A percentile compares a stretch with the other conserved stretches of the same genome.
These are phyloP conservation scores for Acanthaster planci DNA, from an alignment of 35 echinoderm and acorn worm species.

Conservation along the genomic window DNA sequence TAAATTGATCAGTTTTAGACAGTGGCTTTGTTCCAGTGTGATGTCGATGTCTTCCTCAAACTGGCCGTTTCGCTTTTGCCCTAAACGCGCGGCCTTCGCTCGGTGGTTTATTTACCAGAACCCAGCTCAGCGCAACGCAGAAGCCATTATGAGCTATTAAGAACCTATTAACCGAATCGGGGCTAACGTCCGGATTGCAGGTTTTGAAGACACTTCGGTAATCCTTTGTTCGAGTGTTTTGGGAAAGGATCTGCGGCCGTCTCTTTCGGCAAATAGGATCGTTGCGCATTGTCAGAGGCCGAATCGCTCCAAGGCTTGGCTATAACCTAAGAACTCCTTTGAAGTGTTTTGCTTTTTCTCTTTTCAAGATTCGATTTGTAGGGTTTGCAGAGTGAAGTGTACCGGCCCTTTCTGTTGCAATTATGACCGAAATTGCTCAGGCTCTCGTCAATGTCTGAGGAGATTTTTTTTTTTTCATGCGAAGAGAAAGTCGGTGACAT, in stretches of 20 bases:
- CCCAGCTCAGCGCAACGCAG: not conserved
- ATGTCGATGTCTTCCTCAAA: too few species aligned
- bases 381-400: too few species aligned
- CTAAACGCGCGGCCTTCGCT: not conserved
- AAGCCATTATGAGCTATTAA: conserved; percentile 20
- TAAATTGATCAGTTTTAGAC: too few species aligned
- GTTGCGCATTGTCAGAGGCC: not conserved
- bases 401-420: not conserved
- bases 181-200: not conserved
- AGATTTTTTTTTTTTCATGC: too few species aligned
- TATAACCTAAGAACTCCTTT: too few species aligned
- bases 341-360: not conserved
- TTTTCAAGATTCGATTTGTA: not conserved
- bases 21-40: too few species aligned
- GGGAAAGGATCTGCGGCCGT: not conserved
- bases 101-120: not conserved
- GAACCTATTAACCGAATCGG: conserved; percentile 9
- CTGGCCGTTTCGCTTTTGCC: too few species aligned
- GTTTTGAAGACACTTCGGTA: not conserved
- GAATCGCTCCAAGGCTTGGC: not conserved
- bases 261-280: conserved; percentile 11
- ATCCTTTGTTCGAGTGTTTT: conserved; percentile 1
- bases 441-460: too few species aligned
- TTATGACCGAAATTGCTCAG: too few species aligned
- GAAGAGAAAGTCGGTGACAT: not conserved